Conservation (phyloP, 2,113 vertebrate species). For the Leucopsar rothschildi region DNA sequence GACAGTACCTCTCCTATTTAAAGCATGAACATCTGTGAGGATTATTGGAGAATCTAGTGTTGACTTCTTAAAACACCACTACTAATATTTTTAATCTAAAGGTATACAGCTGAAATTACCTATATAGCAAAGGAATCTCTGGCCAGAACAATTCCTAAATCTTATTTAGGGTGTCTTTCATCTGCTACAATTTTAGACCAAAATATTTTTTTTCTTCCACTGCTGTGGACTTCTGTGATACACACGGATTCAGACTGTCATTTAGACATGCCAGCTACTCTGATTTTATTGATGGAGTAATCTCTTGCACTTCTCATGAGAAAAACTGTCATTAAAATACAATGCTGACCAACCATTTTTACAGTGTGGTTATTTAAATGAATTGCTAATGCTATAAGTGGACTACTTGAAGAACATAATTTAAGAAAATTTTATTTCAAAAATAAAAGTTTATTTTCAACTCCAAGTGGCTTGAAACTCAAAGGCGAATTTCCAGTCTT, state of each 20-base stretch:
- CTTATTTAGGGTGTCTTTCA: neutral
- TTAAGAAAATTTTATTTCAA: neutral
- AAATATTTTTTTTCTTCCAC: neutral
- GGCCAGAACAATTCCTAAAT: neutral
- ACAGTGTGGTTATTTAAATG: neutral
- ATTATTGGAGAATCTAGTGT: neutral
- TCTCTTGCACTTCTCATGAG: neutral
- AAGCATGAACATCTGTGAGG: conserved; percentile 1
- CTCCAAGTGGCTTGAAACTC: neutral
- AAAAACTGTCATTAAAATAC: neutral
- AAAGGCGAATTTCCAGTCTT: neutral
- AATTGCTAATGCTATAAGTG: neutral
- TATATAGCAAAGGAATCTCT: neutral
- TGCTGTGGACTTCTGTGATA: neutral
- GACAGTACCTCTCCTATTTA: neutral
- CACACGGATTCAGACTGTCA: neutral
- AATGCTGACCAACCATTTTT: neutral
- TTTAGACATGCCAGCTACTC: neutral
- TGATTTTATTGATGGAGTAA: neutral
- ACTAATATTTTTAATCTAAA: neutral
- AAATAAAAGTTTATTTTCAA: neutral
- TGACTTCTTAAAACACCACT: neutral
- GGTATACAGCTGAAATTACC: neutral
- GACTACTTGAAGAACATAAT: neutral
- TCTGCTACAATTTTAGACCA: neutral